These are phyloP conservation scores for Hydractinia echinata DNA, from an alignment of 30 jellyfish, hydroid and myxozoan genomes.

Conservation along the genomic window DNA sequence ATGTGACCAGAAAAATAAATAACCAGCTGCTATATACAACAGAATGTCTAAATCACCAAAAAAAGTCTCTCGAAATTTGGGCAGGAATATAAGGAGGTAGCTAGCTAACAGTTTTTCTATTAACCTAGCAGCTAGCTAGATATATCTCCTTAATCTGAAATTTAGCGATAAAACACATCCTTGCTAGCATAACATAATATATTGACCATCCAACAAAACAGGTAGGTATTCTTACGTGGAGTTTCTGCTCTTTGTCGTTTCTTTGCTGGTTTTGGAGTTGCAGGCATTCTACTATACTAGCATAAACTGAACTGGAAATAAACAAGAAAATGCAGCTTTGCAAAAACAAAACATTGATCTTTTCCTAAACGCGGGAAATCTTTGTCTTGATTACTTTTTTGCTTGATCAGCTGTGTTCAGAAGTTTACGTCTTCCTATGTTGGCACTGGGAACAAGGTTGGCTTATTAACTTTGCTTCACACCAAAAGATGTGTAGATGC, in stretches of 20 bases:
- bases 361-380: conserved; percentile 11
- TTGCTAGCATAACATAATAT: background rate
- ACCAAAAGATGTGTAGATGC: no score
- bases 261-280: conserved; percentile 51
- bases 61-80: background rate
- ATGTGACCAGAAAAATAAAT: no score
- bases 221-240: conserved; percentile 43
- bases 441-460: no score
- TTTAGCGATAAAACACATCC: no score
- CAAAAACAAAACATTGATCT: background rate
- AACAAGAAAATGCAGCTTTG: background rate
- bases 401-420: background rate
- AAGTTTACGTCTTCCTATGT: no score
- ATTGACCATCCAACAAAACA: background rate
- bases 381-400: background rate
- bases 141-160: no score
- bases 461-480: no score
- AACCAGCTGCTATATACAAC: no score
- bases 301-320: no score
- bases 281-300: conserved; percentile 32
- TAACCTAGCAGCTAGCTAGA: no score
- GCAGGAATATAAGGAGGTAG: background rate
- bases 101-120: no score
- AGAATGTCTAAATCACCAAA: no score
- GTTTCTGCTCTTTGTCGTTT: conserved; percentile 48